Evolutionary conservation across 2,113 vertebrate genomes (phyloP), one percentile per base, ranked within the genome.

Genomic region (Cepphus grylle): DNA sequence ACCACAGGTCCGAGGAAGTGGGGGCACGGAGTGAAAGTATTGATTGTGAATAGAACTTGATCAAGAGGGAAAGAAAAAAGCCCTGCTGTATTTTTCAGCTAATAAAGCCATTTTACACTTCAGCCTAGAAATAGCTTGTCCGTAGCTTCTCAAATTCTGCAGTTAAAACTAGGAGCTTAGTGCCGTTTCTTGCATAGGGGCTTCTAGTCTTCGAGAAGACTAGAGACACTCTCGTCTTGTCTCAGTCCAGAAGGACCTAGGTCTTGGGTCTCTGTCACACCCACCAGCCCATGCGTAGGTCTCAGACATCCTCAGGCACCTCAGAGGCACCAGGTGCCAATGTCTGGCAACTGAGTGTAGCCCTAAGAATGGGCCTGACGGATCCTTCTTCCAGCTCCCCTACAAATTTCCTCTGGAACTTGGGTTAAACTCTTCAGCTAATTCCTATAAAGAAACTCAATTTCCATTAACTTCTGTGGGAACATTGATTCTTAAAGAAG

Each of bases 401-500:
- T 32, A 49, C 30, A 88, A n/a, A 76, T 76, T 87, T 90, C 15
- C 18, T 69, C 11, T 7, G 12, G 25, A 27, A 80, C 34, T 59
- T 79, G 20, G 27, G 36, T 82, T 80, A 36, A 87, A 77, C 29
- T 82, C 45, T 23, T 27, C 25, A 65, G 34, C 15, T 86, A 77
- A 50, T 66, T 82, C n/a, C 20, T 66, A 27, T 34, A 67, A 88
- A 74, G 47, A 55, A 21, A 69, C 17, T 16, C 21, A 26, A 32
- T 86, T 90, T 91, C 43, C 34, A 90, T 56, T 81, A 86, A 62
- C 36, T 78, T 86, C 59, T 36, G 26, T 50, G 32, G 38, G 55
- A 94, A 74, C 63, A 63, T 6, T 63, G 76, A 55, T 91, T 92
- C 65, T 67, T 84, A n/a, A 83, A 91, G 79, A 90, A 65, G 50